Evolutionary conservation across 2,113 vertebrate species (phyloP), one percentile per base, ranked within the genome.

Genomic region (Pollachius pollachius): DNA sequence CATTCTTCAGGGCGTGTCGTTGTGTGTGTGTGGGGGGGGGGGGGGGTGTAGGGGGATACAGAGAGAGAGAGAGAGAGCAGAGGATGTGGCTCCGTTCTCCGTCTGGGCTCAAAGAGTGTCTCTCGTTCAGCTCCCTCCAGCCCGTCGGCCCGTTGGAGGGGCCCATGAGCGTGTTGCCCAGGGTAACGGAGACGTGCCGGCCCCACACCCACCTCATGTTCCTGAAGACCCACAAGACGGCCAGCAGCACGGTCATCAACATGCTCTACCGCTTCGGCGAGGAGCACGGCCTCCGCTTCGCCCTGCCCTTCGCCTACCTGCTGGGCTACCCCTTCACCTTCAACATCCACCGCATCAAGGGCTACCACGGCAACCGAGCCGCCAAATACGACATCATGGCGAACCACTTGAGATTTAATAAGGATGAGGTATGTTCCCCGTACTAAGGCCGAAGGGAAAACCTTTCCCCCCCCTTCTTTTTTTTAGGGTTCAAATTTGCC

Each of bases 151-250:
- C 84, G 70, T 91, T 90, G 75, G 79, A 84, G 23, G 23, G 0
- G 85, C 89, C 52, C 79, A 83, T 65, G 88, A 90, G 23, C 23
- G 23, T 23, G 23, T 23, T 15, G 81, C 72, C 37, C 88, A 86
- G 62, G 89, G 84, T 0, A 81, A 84, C 0, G 75, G 91, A 91
- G 63, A 85, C 92, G 41, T 96, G 96, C 72, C 85, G 71, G 25
- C 93, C 94, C 0, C 91, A 80, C 65, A 91, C 85, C 18, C 94
- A 93, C 71, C 84, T 96, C 62, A 94, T 96, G 83, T 97, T 97
- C 84, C 85, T 98, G 70, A 98, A 98, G 93, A 97, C 95, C 1
- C 95, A 96, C 89, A 97, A 97, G 88, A 96, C 95, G 0, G 96
- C 95, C n/a, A 94, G 96, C 91, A 97, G 95, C 90, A 97, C 95